Base-by-base conservation (phyloP, 2,888 invertebrate species). In the Coelinius sp. region DNA sequence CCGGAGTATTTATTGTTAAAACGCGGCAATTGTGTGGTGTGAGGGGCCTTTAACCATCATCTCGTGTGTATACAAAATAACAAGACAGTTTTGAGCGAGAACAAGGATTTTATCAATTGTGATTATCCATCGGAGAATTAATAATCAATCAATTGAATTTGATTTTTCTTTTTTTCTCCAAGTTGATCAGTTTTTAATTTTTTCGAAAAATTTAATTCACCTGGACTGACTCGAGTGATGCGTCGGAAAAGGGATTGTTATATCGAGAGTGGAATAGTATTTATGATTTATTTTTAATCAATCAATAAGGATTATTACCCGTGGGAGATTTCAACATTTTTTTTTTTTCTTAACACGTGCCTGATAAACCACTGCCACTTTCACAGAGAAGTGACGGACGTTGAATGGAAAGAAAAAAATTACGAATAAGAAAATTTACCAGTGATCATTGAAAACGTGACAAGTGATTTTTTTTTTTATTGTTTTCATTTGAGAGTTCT, bases 341-440 rank as follows among this genome's bases (percentile, higher is more conserved):
- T 53, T 46, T 53, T 53, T 53, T 59, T 25, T 53, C n/a, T 53
- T 53, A 25, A 31, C 59, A 59, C 59, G 59, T 56, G 56, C 56
- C 25, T 56, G 25, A 27, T 31, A 56, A 17, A 31, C 14, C 31
- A 56, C 56, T 56, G 56, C 31, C 56, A 56, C 56, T 56, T 7
- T 24, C 22, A 17, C n/a, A 56, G 56, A 31, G 56, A 56, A 56
- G 27, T 27, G 56, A 25, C 27, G 56, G 56, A 56, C 56, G 25
- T 25, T 17, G 7, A 17, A n/a, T n/a, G n/a, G n/a, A n/a, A n/a
- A n/a, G n/a, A n/a, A 17, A 56, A 31, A 31, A 24, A 46, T 41
- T 7, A 56, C n/a, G 56, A n/a, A 56, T 25, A 17, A 20, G 46
- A 49, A 49, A 49, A 49, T 49, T 10, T 14, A 49, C 20, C 10